These are phyloP conservation scores for Drosophila saltans DNA, from an alignment of 1,140 invertebrate genomes.

Conservation along the genomic window DNA sequence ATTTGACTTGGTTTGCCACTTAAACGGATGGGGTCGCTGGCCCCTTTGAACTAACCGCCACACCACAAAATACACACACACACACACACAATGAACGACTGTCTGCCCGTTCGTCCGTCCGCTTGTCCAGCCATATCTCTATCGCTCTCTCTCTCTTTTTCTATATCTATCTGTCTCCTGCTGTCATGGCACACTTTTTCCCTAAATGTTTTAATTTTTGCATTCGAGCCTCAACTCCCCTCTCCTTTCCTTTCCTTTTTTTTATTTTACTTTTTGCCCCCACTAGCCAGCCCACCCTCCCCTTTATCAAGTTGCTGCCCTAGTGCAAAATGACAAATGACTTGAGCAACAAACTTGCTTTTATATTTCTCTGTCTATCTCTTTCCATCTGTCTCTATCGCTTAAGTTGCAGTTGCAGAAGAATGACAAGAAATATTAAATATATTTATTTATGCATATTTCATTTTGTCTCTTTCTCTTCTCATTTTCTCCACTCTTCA, in stretches of 20 bases:
- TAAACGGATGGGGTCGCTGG: slow-evolving; percentile 35
- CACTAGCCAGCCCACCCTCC: too few relatives aligned
- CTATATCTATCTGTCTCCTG: slow-evolving; percentile 5
- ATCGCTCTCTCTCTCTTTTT: background rate
- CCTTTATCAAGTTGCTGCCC: background rate
- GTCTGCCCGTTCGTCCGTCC: background rate
- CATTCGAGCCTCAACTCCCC: slow-evolving; percentile 18
- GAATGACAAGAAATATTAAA: slow-evolving; percentile 53
- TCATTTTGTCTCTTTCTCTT: slow-evolving; percentile 15
- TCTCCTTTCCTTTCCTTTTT: too few relatives aligned
- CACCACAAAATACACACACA: background rate
- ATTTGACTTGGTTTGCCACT: slow-evolving; percentile 74
- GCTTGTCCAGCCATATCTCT: background rate
- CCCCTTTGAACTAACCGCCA: slow-evolving; percentile 14
- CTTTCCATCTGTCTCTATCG: slow-evolving; percentile 14
- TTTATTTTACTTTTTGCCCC: too few relatives aligned
- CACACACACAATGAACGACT: background rate
- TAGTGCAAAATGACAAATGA: slow-evolving; percentile 65
- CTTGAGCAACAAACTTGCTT: slow-evolving; percentile 71
- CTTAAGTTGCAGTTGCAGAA: slow-evolving; percentile 25
- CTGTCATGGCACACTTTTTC: slow-evolving; percentile 72
- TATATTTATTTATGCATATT: slow-evolving; percentile 44
- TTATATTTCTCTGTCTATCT: background rate
- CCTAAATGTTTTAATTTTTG: slow-evolving; percentile 59
- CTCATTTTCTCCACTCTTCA: slow-evolving; percentile 52